These are phyloP conservation scores for Crocidura indochinensis DNA, from an alignment of 2,797 vertebrate species.

Conservation along the genomic window DNA sequence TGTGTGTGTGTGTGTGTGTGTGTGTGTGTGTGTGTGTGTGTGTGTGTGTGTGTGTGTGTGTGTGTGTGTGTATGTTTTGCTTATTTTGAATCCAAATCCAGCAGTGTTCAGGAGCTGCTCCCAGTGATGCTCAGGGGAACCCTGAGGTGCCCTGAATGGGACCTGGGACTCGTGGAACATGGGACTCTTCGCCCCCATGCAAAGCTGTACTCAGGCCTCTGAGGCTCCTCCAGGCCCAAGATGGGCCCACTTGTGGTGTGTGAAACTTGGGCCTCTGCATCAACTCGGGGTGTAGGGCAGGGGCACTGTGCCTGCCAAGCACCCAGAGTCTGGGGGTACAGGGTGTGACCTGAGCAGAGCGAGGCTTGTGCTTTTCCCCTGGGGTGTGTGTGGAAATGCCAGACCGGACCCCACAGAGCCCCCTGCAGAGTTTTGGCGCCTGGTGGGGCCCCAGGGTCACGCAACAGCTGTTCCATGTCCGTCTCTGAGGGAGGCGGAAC, in stretches of 20 bases:
- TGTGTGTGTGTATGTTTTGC: too few relatives aligned
- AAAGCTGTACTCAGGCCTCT: too few relatives aligned
- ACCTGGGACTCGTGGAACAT: too few relatives aligned
- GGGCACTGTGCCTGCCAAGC: background rate
- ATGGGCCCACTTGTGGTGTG: background rate
- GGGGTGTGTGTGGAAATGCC: background rate
- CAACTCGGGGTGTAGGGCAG: background rate
- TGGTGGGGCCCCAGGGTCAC: background rate
- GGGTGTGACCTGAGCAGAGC: background rate
- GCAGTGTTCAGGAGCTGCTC: too few relatives aligned
- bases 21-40: too few relatives aligned
- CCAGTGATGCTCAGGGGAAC: too few relatives aligned
- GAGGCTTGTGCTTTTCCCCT: accelerated
- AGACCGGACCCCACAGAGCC: background rate
- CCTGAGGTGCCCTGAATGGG: too few relatives aligned
- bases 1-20: too few relatives aligned
- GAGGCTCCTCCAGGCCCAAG: too few relatives aligned
- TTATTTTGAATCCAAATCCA: too few relatives aligned
- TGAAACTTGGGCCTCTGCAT: background rate
- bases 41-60: too few relatives aligned
- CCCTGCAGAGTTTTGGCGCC: background rate
- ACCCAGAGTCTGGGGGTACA: accelerated
- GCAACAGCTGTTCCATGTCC: conserved; percentile 58
- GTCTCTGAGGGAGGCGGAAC: background rate
- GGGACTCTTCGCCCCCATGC: too few relatives aligned